Evolutionary conservation across 2,113 vertebrate genomes (phyloP).

Genomic region (Bungarus multicinctus): DNA sequence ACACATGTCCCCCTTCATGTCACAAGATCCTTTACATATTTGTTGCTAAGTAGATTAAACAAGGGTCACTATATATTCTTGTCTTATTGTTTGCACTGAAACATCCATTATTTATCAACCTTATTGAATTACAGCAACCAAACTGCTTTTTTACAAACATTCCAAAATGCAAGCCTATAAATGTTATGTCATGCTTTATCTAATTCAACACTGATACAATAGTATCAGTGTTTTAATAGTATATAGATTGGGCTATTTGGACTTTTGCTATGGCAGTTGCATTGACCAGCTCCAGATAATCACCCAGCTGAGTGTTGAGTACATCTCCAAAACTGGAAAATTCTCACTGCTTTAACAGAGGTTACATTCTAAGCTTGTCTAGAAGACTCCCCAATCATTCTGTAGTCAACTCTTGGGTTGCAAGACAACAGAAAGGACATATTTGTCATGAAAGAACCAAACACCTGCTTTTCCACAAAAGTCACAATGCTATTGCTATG

Average conservation of each 20-base stretch:
- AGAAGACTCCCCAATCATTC: neutral
- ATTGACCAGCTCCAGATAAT: neutral
- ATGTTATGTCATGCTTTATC: neutral
- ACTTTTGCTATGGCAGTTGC: neutral
- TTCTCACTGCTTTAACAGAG: neutral
- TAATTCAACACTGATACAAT: neutral
- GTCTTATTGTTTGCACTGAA: neutral
- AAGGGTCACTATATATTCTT: neutral
- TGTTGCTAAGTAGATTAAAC: neutral
- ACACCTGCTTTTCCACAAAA: slow-evolving; percentile 13
- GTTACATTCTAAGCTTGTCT: neutral
- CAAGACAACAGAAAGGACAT: slow-evolving; percentile 8
- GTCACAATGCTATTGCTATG: slow-evolving; percentile 60
- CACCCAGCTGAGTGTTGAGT: neutral
- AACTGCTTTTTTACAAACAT: neutral
- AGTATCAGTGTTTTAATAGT: too few species aligned
- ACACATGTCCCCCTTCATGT: neutral
- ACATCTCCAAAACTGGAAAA: neutral
- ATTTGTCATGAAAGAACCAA: neutral
- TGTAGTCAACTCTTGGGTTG: too few species aligned
- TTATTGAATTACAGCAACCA: neutral
- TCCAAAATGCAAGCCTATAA: neutral
- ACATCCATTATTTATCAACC: neutral
- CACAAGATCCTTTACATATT: neutral
- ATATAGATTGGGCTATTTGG: neutral